Base-by-base conservation (phyloP, 2,113 vertebrate species). In the Psophia crepitans region DNA sequence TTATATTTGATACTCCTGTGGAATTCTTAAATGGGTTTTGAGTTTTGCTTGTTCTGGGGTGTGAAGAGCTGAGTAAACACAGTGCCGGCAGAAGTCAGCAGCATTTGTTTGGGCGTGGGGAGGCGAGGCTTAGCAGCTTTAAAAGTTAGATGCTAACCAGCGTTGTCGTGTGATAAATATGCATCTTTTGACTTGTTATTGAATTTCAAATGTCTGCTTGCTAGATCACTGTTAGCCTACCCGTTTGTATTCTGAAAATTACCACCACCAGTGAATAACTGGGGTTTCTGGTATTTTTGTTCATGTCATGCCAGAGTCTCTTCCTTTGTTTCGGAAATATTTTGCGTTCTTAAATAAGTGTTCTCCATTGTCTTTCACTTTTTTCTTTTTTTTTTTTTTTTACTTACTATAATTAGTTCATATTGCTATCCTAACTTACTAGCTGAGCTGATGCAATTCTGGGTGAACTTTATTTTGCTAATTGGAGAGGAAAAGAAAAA, bases 11-110 rank as follows among this genome's bases (percentile, higher is more conserved):
- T 89, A 63, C 69, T 91, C n/a, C 39, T 81, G 12, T 89, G 84
- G 93, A 90, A 92, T 93, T 83, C 61, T 87, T 96, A 91, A 97
- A 35, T 48, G 73, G 69, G 18, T 93, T 92, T 85, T 87, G 64
- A 90, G 48, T 84, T 87, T 90, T 61, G 35, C 77, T 65, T 90
- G 46, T 82, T 30, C 77, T 87, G 68, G 41, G 58, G 43, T 89
- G 22, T 11, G 44, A 95, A 94, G 61, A 65, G 49, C 89, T 84
- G 64, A 90, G 49, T 77, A 92, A 89, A 71, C 77, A 76, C 63
- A 69, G n/a, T 64, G 24, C n/a, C 79, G 82, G n/a, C 90, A 87
- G 56, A 91, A 96, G 44, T 68, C 82, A 69, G 87, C 43, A 82
- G 74, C 39, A 3, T 75, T 68, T 90, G 11, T 27, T 11, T 41